Evolutionary conservation across 2,797 vertebrate genomes (phyloP).

Genomic region (Hemibagrus guttatus): DNA sequence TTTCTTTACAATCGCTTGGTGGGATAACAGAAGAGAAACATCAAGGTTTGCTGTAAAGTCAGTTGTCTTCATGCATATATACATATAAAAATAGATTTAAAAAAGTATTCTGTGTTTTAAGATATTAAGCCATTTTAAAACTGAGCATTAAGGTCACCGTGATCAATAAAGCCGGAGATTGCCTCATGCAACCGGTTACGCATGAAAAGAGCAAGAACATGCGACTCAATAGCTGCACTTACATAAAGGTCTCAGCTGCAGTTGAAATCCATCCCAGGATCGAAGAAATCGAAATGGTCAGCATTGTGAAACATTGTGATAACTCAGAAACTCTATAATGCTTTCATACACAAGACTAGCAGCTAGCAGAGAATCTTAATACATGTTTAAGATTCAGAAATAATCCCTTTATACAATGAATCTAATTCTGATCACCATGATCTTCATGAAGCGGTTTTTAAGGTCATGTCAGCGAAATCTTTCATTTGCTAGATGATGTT

Average conservation of each 20-base stretch:
- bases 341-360: not conserved
- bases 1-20: not conserved
- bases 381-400: not conserved
- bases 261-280: constrained; percentile 10
- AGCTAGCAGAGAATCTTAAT: not conserved
- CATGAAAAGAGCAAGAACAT: not conserved
- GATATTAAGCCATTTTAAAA: not conserved
- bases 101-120: not conserved
- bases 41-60: not conserved
- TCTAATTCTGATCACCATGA: not conserved
- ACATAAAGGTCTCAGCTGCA: not conserved
- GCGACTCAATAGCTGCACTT: not conserved
- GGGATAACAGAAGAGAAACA: not conserved
- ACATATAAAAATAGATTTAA: not conserved
- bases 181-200: not conserved
- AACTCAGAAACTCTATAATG: not conserved
- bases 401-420: not conserved
- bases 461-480: not conserved
- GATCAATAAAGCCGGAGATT: not conserved
- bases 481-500: not conserved
- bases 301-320: not conserved
- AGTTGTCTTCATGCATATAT: not conserved
- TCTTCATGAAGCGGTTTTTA: not conserved
- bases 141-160: not conserved
- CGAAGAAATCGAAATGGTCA: not conserved